phyloP scores from a whole-genome alignment of 2,797 vertebrate species.

The Chiloscyllium punctatum region DNA sequence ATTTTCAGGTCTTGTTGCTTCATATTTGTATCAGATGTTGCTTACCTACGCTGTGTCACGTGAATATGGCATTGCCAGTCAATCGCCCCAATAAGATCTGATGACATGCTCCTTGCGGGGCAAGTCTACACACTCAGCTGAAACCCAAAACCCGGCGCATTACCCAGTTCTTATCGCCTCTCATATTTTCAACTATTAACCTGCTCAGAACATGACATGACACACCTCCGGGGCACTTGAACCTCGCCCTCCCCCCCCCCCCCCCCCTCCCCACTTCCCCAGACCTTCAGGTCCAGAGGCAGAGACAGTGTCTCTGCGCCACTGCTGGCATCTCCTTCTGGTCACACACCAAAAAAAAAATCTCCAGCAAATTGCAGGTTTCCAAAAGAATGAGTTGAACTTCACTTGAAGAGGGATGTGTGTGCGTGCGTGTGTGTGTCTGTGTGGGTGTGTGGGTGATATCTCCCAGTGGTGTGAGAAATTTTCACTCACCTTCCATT shows the following conservation, averaged over 20 bases:
- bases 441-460: neutral
- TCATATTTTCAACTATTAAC: too few species aligned
- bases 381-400: neutral
- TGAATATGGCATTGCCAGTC: constrained; percentile 69
- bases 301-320: too few species aligned
- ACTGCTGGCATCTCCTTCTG: too few species aligned
- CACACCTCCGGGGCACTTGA: too few species aligned
- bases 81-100: constrained; percentile 78
- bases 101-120: constrained; percentile 62
- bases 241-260: too few species aligned
- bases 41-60: constrained; percentile 79
- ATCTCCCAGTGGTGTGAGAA: neutral
- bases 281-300: too few species aligned
- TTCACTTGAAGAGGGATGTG: neutral
- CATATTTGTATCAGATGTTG: constrained; percentile 66
- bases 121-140: constrained; percentile 33
- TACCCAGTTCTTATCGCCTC: too few species aligned
- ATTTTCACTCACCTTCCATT: neutral
- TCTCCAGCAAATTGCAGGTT: neutral
- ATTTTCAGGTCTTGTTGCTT: constrained; percentile 77
- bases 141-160: neutral
- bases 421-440: too few species aligned
- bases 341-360: too few species aligned
- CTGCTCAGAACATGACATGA: too few species aligned
- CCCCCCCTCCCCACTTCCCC: too few species aligned